Percentiles rank a stretch among this genome's conserved stretches.
phyloP scores from a whole-genome alignment of 1,140 invertebrate species.

The Drosophila miranda region DNA sequence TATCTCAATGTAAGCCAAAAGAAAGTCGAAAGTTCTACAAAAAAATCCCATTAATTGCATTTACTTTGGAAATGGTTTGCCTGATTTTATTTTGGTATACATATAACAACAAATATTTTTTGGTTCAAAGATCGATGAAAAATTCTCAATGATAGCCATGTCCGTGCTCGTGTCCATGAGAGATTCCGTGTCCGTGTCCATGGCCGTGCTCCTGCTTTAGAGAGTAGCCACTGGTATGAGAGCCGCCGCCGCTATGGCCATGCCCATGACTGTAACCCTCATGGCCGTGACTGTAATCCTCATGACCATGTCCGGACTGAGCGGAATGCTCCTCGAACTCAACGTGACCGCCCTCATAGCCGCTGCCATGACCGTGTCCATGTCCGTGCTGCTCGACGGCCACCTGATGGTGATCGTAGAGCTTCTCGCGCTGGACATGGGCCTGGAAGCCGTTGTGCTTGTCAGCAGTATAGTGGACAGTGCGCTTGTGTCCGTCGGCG shows the following conservation, averaged over 20 bases:
- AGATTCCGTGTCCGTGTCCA: slow-evolving; percentile 46
- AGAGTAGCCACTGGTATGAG: slow-evolving; percentile 26
- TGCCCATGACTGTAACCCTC: slow-evolving; percentile 44
- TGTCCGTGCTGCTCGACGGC: slow-evolving; percentile 69
- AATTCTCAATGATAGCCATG: slow-evolving; percentile 52
- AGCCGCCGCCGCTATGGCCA: slow-evolving; percentile 26
- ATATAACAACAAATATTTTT: slow-evolving; percentile 59
- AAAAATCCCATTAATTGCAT: slow-evolving; percentile 4
- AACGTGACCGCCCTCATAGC: slow-evolving; percentile 63
- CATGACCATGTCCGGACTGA: slow-evolving; percentile 42
- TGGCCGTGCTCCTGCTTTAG: slow-evolving; percentile 48
- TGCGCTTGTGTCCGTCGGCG: slow-evolving; percentile 82
- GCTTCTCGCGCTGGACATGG: slow-evolving; percentile 79
- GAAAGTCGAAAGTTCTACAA: too few species aligned
- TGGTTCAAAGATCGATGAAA: slow-evolving; percentile 31
- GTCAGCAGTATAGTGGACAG: slow-evolving; percentile 82
- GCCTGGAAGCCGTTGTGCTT: slow-evolving; percentile 82
- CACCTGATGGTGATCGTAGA: slow-evolving; percentile 69
- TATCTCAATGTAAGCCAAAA: too few species aligned
- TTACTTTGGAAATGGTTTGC: slow-evolving; percentile 64
- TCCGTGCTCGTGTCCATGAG: slow-evolving; percentile 54
- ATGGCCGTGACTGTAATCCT: slow-evolving; percentile 41
- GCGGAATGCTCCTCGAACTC: slow-evolving; percentile 61
- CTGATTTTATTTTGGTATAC: slow-evolving; percentile 57
- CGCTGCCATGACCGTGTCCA: slow-evolving; percentile 47